Evolutionary conservation across 2,888 invertebrate species (phyloP), one percentile per base, ranked within the genome.

Genomic region (Mycalesis mineus): DNA sequence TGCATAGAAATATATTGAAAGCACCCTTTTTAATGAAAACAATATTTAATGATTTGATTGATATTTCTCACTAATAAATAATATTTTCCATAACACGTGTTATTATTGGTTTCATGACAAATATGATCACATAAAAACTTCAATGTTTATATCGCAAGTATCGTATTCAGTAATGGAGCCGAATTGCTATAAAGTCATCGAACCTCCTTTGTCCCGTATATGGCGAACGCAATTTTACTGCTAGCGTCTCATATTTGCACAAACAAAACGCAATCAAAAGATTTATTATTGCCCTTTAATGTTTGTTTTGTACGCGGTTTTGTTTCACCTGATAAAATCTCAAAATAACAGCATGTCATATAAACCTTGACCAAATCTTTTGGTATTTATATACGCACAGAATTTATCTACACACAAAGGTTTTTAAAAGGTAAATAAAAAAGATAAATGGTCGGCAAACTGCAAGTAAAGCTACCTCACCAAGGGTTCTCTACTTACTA

Each of bases 191-290:
- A 65, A 65, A 75, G 87, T 85, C 85, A 80, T 81, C 79, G 86
- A 86, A 82, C 88, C 80, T 74, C 71, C 84, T 83, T 84, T 87
- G 86, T 85, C 80, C 79, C 75, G 73, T 80, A 81, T 84, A 85
- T 74, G 80, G 84, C 67, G 57, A 69, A 67, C 70, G 75, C 80
- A 73, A 74, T 78, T 79, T 79, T 74, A 77, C 72, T 74, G 73
- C 73, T 72, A 74, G 68, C 71, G 67, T 69, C 71, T 70, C 65
- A 63, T 60, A 62, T 59, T 59, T 58, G 61, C 59, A 64, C 63
- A 59, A 61, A 62, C 57, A 62, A 54, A 57, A 57, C 48, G n/a
- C 15, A 15, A 56, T 50, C 40, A 42, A 55, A 44, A 47, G 33
- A 28, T 51, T n/a, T 54, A 49, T 52, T 58, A 55, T 47, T 29